These are phyloP conservation scores for Tridacna gigas DNA, from an alignment of 2,888 invertebrate genomes.

Conservation along the genomic window DNA sequence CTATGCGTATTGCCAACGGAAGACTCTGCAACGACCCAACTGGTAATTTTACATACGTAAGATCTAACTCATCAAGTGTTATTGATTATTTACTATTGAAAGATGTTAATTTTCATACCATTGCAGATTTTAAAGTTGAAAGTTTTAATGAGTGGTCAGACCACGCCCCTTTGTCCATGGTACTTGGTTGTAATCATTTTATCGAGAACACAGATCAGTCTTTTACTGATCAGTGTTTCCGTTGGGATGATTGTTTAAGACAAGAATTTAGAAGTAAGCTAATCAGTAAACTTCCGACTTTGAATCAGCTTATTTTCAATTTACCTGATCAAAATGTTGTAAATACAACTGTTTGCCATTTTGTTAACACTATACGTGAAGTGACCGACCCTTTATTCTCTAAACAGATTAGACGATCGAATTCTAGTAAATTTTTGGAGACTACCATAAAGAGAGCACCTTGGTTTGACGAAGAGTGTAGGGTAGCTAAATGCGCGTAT, in stretches of 20 bases:
- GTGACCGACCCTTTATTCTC: background rate
- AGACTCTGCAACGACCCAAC: conserved; percentile 1
- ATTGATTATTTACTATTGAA: conserved; percentile 15
- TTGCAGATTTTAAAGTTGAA: conserved; percentile 6
- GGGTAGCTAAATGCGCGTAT: background rate
- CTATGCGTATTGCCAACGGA: conserved; percentile 10
- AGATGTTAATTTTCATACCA: background rate
- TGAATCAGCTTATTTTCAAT: conserved; percentile 1
- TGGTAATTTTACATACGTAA: conserved; percentile 9
- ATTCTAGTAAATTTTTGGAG: background rate
- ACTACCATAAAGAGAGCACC: background rate
- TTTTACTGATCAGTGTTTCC: background rate
- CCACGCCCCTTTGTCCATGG: conserved; percentile 18
- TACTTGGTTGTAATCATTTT: background rate
- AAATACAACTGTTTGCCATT: background rate
- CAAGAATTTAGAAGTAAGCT: conserved; percentile 17
- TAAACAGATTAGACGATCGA: background rate
- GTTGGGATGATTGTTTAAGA: background rate
- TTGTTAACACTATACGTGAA: background rate
- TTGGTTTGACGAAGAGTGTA: conserved; percentile 14
- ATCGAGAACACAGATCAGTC: background rate
- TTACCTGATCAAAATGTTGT: too few species aligned
- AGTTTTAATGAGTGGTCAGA: conserved; percentile 17
- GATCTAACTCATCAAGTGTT: background rate
- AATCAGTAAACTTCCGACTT: conserved; percentile 6